phyloP scores from a whole-genome alignment of 1,140 invertebrate genomes.

The Aphis gossypii region DNA sequence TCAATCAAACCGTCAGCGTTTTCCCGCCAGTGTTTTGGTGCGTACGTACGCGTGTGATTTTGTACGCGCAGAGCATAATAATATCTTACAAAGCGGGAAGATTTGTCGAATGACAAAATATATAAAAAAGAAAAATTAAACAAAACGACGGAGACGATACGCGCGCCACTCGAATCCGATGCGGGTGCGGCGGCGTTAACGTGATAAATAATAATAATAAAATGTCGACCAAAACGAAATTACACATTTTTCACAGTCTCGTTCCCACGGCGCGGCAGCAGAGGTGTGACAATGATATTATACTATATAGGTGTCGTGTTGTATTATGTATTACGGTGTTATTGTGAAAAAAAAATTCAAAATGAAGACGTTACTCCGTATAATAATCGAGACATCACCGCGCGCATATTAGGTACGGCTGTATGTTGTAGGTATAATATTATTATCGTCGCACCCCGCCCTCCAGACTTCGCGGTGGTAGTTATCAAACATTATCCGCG shows the following conservation, averaged over 20 bases:
- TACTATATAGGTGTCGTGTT: neutral
- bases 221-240: slow-evolving; percentile 46
- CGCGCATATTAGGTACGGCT: slow-evolving; percentile 43
- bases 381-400: slow-evolving; percentile 54
- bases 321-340: slow-evolving; percentile 4
- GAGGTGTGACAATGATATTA: slow-evolving; percentile 26
- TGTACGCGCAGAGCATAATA: neutral
- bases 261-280: slow-evolving; percentile 17
- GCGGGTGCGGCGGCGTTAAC: slow-evolving; percentile 18
- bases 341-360: neutral
- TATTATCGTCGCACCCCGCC: slow-evolving; percentile 6
- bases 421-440: neutral
- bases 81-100: neutral
- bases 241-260: slow-evolving; percentile 13
- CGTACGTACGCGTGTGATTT: neutral
- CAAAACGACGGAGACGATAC: neutral
- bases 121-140: slow-evolving; percentile 20
- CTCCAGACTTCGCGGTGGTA: neutral
- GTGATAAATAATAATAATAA: slow-evolving; percentile 34
- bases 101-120: slow-evolving; percentile 10
- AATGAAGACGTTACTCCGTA: slow-evolving; percentile 47
- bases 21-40: neutral
- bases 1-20: slow-evolving; percentile 20
- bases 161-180: slow-evolving; percentile 32
- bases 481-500: neutral